Conservation (phyloP, 2,113 vertebrate genomes). For the Lates calcarifer region DNA sequence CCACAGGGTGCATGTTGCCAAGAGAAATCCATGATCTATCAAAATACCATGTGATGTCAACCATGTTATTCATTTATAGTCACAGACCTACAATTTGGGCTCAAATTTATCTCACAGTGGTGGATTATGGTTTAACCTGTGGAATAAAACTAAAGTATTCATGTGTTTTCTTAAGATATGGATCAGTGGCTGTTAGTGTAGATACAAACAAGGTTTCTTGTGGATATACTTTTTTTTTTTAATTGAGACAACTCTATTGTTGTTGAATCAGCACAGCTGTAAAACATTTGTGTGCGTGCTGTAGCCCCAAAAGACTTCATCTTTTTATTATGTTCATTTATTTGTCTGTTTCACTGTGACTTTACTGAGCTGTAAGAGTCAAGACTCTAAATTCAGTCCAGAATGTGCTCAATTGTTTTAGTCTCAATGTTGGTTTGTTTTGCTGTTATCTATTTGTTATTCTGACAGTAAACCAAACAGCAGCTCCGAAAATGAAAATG, state of each 20-base stretch:
- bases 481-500: slow-evolving; percentile 83
- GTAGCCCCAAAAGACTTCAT: slow-evolving; percentile 33
- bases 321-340: slow-evolving; percentile 36
- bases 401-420: slow-evolving; percentile 72
- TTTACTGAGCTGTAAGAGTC: slow-evolving; percentile 52
- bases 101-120: background rate
- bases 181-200: background rate
- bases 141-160: background rate
- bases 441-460: slow-evolving; percentile 83
- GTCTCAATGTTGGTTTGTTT: slow-evolving; percentile 76
- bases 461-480: slow-evolving; percentile 80
- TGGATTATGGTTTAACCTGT: background rate
- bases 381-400: slow-evolving; percentile 55
- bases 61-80: background rate
- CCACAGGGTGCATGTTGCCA: background rate
- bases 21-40: background rate
- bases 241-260: slow-evolving; percentile 3
- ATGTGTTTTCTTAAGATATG: background rate
- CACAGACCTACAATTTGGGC: background rate
- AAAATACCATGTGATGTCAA: background rate
- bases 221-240: too few relatives aligned
- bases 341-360: slow-evolving; percentile 32
- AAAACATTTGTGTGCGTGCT: slow-evolving; percentile 27
- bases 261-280: slow-evolving; percentile 16
- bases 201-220: background rate